Conservation (phyloP, 2,113 vertebrate genomes). For the Austrofundulus limnaeus region DNA sequence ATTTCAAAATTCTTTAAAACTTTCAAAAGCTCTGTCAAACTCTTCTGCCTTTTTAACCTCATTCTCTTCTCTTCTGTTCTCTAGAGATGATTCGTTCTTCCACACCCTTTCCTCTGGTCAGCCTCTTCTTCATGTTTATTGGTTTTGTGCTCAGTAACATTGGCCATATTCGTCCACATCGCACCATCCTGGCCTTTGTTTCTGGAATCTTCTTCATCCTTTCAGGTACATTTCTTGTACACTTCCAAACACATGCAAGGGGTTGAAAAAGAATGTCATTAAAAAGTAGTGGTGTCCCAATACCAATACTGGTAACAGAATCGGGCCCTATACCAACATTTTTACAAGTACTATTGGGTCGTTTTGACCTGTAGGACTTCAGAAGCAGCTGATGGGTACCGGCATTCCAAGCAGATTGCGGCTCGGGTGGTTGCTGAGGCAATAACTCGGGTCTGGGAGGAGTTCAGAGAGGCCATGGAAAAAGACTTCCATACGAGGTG, state of each 20-base stretch:
- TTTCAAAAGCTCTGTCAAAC: background rate
- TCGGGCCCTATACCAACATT: no score
- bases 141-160: constrained; percentile 96
- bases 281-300: no score
- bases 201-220: constrained; percentile 98
- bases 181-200: constrained; percentile 94
- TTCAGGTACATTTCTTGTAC: constrained; percentile 78
- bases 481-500: no score
- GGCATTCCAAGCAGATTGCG: no score
- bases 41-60: background rate
- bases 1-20: background rate
- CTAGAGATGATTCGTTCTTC: constrained; percentile 96
- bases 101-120: constrained; percentile 95
- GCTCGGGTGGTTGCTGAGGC: no score
- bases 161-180: constrained; percentile 91
- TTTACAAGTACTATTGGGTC: no score
- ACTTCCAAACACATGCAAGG: background rate
- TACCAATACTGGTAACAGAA: no score
- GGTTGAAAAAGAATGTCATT: background rate
- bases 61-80: background rate
- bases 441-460: no score
- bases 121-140: constrained; percentile 98
- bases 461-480: no score
- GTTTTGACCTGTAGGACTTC: no score
- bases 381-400: no score